Percentiles rank a stretch among this genome's conserved stretches.
Evolutionary conservation across 2,888 invertebrate genomes (phyloP).

Genomic region (Idaea dimidiata): DNA sequence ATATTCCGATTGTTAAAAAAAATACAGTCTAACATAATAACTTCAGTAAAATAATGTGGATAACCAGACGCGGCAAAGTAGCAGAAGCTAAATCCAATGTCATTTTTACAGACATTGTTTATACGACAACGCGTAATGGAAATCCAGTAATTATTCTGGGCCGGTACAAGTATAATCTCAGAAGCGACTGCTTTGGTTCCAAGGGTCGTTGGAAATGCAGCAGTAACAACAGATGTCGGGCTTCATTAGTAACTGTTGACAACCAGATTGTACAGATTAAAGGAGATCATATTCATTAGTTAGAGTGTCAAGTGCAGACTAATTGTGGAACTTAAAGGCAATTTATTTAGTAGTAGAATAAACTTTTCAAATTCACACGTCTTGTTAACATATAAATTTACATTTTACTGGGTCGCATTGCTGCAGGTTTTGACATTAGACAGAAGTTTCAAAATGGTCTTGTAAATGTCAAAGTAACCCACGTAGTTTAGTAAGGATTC

Average conservation of each 20-base stretch:
- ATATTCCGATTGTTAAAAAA: too few relatives aligned
- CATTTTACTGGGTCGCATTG: too few relatives aligned
- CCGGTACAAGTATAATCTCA: conserved; percentile 38
- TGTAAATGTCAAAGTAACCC: background rate
- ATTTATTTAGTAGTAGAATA: too few relatives aligned
- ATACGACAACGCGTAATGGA: background rate
- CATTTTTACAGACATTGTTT: background rate
- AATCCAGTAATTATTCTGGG: conserved; percentile 21
- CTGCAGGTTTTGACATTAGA: too few relatives aligned
- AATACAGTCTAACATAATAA: too few relatives aligned
- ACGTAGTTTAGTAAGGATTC: background rate
- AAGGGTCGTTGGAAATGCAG: conserved; percentile 36
- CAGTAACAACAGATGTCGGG: conserved; percentile 37
- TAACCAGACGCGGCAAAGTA: background rate
- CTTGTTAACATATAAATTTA: too few relatives aligned
- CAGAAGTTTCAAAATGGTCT: too few relatives aligned
- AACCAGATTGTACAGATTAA: conserved; percentile 32
- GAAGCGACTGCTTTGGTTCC: conserved; percentile 30
- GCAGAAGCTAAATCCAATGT: background rate
- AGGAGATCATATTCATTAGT: conserved; percentile 27
- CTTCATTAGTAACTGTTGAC: conserved; percentile 37
- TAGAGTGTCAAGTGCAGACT: background rate
- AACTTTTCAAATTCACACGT: too few relatives aligned
- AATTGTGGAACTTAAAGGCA: too few relatives aligned
- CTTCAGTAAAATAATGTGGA: too few relatives aligned